Percentiles rank a stretch among this genome's conserved stretches.
Evolutionary conservation across 2,888 invertebrate species (phyloP).

Genomic region (Leptinotarsa rubiginosa): DNA sequence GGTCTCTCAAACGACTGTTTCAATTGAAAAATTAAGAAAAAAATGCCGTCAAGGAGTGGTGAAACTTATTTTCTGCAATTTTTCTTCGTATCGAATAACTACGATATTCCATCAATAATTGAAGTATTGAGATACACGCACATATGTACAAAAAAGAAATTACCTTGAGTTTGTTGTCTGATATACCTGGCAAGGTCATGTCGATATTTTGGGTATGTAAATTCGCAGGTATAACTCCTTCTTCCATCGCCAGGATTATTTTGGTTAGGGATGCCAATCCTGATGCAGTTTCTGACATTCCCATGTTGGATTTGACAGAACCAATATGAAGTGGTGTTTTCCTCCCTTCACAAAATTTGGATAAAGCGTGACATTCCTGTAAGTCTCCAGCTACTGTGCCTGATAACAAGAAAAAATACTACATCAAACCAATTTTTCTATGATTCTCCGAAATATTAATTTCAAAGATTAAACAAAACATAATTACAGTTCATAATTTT

Average conservation of each 20-base stretch:
- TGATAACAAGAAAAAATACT: slow-evolving; percentile 45
- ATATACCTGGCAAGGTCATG: slow-evolving; percentile 67
- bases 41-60: too few species aligned
- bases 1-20: too few species aligned
- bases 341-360: slow-evolving; percentile 53
- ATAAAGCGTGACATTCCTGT: slow-evolving; percentile 45
- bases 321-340: slow-evolving; percentile 72
- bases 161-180: slow-evolving; percentile 67
- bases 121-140: too few species aligned
- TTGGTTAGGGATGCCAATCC: slow-evolving; percentile 72
- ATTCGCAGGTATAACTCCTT: slow-evolving; percentile 77
- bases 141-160: neutral
- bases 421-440: neutral
- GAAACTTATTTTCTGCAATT: too few species aligned
- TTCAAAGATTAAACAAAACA: too few species aligned
- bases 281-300: slow-evolving; percentile 66
- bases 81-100: too few species aligned
- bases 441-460: too few species aligned
- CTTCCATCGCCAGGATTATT: slow-evolving; percentile 76
- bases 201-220: slow-evolving; percentile 75
- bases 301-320: slow-evolving; percentile 68
- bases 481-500: neutral
- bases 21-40: too few species aligned
- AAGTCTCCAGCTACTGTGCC: slow-evolving; percentile 62
- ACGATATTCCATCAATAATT: too few species aligned